Evolutionary conservation across 2,888 invertebrate genomes (phyloP).

Genomic region (Drosophila atroscutellata): DNA sequence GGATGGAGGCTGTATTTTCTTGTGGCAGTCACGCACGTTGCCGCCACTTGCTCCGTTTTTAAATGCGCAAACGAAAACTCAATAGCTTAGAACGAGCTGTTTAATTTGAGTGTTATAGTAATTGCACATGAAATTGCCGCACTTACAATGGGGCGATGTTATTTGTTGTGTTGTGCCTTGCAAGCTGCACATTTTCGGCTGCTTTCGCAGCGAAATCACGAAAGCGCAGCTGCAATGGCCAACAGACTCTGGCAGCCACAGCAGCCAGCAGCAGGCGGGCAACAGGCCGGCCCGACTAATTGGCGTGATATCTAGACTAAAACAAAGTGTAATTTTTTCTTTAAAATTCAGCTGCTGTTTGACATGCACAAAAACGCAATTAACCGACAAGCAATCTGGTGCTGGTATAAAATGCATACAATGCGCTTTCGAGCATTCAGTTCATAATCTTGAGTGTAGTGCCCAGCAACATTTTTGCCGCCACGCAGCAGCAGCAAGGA

Average conservation of each 20-base stretch:
- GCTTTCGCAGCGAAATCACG: slow-evolving; percentile 75
- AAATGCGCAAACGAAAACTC: slow-evolving; percentile 62
- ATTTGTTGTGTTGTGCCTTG: slow-evolving; percentile 20
- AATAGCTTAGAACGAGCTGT: slow-evolving; percentile 80
- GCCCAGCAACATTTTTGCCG: slow-evolving; percentile 52
- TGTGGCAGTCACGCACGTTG: slow-evolving; percentile 60
- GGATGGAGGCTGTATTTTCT: slow-evolving; percentile 13
- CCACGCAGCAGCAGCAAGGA: slow-evolving; percentile 48
- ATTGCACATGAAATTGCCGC: slow-evolving; percentile 65
- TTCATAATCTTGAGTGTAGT: slow-evolving; percentile 67
- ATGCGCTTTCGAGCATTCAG: slow-evolving; percentile 75
- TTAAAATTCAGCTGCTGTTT: slow-evolving; percentile 60
- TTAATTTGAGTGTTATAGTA: slow-evolving; percentile 51
- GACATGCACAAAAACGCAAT: slow-evolving; percentile 73
- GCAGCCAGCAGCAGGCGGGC: slow-evolving; percentile 15
- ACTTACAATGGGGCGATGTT: slow-evolving; percentile 21
- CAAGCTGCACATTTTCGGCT: slow-evolving; percentile 42
- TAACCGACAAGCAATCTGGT: slow-evolving; percentile 52
- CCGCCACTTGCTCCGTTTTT: slow-evolving; percentile 39
- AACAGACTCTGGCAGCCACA: slow-evolving; percentile 29
- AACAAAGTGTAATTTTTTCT: slow-evolving; percentile 67
- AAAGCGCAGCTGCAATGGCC: slow-evolving; percentile 72
- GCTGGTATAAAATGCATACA: slow-evolving; percentile 82
- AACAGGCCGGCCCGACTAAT: slow-evolving; percentile 62
- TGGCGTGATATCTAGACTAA: slow-evolving; percentile 82